A percentile compares a stretch with the other conserved stretches of the same genome.
phyloP scores from a whole-genome alignment of 2,888 invertebrate genomes.

The Phyllotreta cruciferae region DNA sequence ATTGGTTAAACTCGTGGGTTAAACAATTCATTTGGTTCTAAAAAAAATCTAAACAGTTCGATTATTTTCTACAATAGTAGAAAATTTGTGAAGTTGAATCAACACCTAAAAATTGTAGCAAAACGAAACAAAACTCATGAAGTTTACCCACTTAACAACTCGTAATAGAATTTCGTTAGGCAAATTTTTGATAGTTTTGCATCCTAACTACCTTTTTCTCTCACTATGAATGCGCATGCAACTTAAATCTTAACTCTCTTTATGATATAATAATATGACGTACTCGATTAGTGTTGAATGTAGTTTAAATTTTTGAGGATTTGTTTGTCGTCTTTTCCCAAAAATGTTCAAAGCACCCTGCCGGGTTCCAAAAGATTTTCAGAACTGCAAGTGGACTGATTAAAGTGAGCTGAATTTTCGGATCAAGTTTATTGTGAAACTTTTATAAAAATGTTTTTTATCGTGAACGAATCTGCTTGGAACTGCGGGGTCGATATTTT shows the following conservation, averaged over 20 bases:
- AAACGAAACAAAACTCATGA: no score
- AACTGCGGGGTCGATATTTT: constrained; percentile 23
- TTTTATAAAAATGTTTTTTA: constrained; percentile 15
- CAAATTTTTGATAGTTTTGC: constrained; percentile 20
- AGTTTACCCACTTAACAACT: background rate
- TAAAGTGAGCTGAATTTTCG: constrained; percentile 17
- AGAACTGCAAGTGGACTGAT: constrained; percentile 19
- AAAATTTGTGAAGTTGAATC: no score
- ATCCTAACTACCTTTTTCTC: constrained; percentile 1
- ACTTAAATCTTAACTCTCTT: background rate
- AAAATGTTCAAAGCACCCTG: constrained; percentile 16
- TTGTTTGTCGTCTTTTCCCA: constrained; percentile 3
- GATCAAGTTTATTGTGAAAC: constrained; percentile 5
- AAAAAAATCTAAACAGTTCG: no score
- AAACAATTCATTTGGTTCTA: no score
- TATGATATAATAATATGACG: constrained; percentile 12
- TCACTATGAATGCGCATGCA: constrained; percentile 15
- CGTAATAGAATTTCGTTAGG: background rate
- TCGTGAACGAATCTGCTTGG: constrained; percentile 4
- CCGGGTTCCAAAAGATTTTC: background rate
- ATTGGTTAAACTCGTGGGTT: no score
- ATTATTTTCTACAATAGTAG: no score
- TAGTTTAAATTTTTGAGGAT: constrained; percentile 1
- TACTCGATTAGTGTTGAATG: constrained; percentile 24
- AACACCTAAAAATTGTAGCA: no score